Conservation (phyloP, 2,113 vertebrate genomes). For the Hoplias malabaricus region DNA sequence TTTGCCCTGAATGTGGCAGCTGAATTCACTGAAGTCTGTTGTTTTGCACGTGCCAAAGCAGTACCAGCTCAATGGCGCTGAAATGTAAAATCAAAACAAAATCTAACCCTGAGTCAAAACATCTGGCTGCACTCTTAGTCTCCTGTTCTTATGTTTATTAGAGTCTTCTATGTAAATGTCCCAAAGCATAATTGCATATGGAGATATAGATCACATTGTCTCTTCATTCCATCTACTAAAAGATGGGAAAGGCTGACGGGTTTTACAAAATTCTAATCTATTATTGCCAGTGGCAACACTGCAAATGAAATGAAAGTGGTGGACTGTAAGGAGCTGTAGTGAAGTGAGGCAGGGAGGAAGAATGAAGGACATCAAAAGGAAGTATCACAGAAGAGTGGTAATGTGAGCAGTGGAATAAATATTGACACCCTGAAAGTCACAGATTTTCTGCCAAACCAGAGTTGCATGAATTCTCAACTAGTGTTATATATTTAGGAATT, state of each 20-base stretch:
- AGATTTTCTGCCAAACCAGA: not conserved
- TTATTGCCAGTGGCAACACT: not conserved
- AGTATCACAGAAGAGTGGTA: not conserved
- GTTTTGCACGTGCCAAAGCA: constrained; percentile 18
- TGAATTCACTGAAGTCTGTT: constrained; percentile 5
- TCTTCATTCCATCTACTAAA: not conserved
- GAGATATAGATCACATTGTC: not conserved
- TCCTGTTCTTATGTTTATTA: constrained; percentile 43
- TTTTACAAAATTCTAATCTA: no score
- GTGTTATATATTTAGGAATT: not conserved
- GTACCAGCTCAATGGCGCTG: constrained; percentile 37
- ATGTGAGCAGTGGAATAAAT: not conserved
- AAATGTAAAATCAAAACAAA: constrained; percentile 49
- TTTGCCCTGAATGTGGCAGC: constrained; percentile 15
- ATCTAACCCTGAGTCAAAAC: constrained; percentile 42
- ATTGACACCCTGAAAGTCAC: not conserved
- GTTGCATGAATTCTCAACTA: not conserved
- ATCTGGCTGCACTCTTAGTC: constrained; percentile 43
- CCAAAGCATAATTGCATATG: constrained; percentile 10
- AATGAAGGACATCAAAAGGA: not conserved
- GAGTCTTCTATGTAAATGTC: constrained; percentile 32
- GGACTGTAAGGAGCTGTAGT: not conserved
- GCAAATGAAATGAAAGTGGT: not conserved
- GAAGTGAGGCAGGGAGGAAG: no score
- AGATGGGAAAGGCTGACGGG: no score